phyloP scores from a whole-genome alignment of 2,888 invertebrate species.

The Clostera curtula region DNA sequence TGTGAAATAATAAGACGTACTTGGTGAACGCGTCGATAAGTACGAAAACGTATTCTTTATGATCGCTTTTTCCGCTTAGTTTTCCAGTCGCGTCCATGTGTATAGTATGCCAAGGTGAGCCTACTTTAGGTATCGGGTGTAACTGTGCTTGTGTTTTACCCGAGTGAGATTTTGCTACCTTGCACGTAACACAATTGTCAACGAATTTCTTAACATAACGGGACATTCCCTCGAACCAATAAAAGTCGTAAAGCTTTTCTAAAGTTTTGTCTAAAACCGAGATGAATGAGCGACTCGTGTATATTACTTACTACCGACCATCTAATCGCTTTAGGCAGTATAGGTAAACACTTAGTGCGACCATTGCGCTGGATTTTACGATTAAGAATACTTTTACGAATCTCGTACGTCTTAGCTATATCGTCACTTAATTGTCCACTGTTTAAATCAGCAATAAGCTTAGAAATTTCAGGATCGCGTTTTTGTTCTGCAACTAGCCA shows the following conservation, averaged over 20 bases:
- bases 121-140: background rate
- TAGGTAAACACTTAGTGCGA: conserved; percentile 9
- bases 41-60: conserved; percentile 2
- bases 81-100: conserved; percentile 1
- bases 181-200: background rate
- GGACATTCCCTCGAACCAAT: background rate
- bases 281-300: too few relatives aligned
- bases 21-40: conserved; percentile 3
- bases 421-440: conserved; percentile 3
- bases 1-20: conserved; percentile 1
- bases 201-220: background rate
- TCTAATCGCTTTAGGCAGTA: conserved; percentile 10
- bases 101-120: background rate
- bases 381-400: conserved; percentile 10
- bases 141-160: background rate
- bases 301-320: conserved; percentile 15
- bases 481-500: background rate
- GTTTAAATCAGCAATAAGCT: background rate
- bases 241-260: background rate
- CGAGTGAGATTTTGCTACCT: background rate
- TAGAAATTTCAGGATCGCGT: background rate
- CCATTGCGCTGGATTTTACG: conserved; percentile 13
- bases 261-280: background rate
- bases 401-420: conserved; percentile 14
- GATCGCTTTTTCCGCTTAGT: conserved; percentile 3